These are phyloP conservation scores for Saccostrea cuccullata DNA, from an alignment of 1,140 invertebrate genomes.

Conservation along the genomic window DNA sequence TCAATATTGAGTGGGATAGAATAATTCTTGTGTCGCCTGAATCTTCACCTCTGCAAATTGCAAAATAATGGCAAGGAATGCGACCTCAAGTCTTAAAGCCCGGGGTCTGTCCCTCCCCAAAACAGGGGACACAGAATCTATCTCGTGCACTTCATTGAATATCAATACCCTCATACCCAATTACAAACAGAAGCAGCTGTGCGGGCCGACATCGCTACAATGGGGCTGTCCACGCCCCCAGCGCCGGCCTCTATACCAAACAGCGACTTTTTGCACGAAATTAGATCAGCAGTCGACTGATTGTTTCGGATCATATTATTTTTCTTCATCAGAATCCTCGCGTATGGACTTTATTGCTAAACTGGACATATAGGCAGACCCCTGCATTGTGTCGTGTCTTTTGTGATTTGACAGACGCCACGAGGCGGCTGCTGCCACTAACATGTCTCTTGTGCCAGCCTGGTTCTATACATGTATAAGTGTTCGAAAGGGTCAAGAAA, in stretches of 20 bases:
- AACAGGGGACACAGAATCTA: not conserved
- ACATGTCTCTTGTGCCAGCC: not conserved
- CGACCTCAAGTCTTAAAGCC: constrained; percentile 17
- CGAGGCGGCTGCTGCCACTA: constrained; percentile 25
- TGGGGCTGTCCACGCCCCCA: not conserved
- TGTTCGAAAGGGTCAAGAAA: not conserved
- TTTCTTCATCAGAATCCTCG: constrained; percentile 8
- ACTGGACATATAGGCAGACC: constrained; percentile 10
- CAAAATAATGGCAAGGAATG: constrained; percentile 37
- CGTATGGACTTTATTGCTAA: constrained; percentile 24
- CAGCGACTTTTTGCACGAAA: not conserved
- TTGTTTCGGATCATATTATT: constrained; percentile 29
- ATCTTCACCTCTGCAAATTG: constrained; percentile 8
- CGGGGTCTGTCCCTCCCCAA: constrained; percentile 23
- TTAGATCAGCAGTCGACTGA: constrained; percentile 27
- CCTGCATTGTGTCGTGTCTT: constrained; percentile 2
- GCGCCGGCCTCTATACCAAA: not conserved
- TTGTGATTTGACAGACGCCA: constrained; percentile 35
- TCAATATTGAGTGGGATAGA: not conserved
- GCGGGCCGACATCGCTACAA: not conserved
- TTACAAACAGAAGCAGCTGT: constrained; percentile 40
- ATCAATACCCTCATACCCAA: constrained; percentile 31
- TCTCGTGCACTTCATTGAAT: constrained; percentile 40
- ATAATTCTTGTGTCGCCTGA: not conserved
- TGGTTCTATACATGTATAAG: not conserved